Base-by-base conservation (phyloP, 2,113 vertebrate genomes). In the Austrofundulus limnaeus region DNA sequence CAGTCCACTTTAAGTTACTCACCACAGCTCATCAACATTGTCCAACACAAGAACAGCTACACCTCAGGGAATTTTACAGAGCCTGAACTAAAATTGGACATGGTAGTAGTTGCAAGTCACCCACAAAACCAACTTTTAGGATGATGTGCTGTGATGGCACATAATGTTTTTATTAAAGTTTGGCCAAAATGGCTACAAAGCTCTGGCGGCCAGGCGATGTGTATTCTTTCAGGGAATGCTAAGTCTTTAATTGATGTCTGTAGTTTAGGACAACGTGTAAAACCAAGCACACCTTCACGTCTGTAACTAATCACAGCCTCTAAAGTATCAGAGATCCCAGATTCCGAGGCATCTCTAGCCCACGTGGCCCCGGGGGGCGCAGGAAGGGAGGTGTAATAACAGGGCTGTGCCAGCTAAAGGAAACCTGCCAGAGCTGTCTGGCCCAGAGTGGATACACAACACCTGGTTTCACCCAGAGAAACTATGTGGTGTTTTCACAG, bases 381-480 rank as follows among this genome's bases (percentile, higher is more conserved):
- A 42, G 31, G 12, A 67, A 56, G 62, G 31, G 31, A 42, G 37
- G 19, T 1, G 38, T 89, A 87, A 89, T 89, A 72, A 90, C 79
- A 89, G 85, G 81, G 63, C 77, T 49, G 68, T 3, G 37, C 20
- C 57, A 24, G 61, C 61, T 71, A 47, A 66, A 66, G 62, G 73
- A 49, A 24, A 55, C 61, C 74, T 67, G 64, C 65, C 54, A 50
- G 72, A 75, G 49, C 70, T 63, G 77, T 78, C 78, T 83, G 80
- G 50, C 42, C 75, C 28, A 11, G 41, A 28, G 70, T 54, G 74
- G 20, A 23, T 49, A 13, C 53, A 75, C 79, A 34, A 90, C 89
- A 89, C 79, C 89, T 90, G 89, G 83, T 90, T 88, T 84, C 39
- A 82, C 79, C 80, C 7, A 28, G 23, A 34, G 61, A 54, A 85